Evolutionary conservation across 2,888 invertebrate genomes (phyloP).

Genomic region (Drosophila longiperda): DNA sequence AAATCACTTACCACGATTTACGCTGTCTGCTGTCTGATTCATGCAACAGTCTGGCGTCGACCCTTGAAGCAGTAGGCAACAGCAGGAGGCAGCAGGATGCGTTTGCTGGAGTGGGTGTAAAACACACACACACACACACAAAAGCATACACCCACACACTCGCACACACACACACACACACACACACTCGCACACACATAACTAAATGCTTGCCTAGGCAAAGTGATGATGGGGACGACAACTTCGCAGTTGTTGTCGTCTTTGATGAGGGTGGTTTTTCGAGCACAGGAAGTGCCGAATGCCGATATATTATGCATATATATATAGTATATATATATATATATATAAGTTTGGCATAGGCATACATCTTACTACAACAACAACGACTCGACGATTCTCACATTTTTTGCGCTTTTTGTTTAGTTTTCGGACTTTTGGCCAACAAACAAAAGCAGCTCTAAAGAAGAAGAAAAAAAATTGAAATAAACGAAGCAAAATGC

Average conservation of each 20-base stretch:
- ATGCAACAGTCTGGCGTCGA: constrained; percentile 74
- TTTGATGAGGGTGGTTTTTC: constrained; percentile 66
- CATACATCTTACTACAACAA: constrained; percentile 52
- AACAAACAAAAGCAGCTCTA: constrained; percentile 26
- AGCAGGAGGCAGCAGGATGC: constrained; percentile 61
- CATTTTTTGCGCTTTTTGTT: constrained; percentile 76
- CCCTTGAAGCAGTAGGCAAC: constrained; percentile 39
- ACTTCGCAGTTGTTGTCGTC: constrained; percentile 31
- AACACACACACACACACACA: constrained; percentile 16
- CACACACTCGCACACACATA: constrained; percentile 30
- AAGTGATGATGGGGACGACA: constrained; percentile 66
- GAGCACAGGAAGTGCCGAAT: constrained; percentile 77
- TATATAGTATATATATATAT: neutral
- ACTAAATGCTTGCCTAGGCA: constrained; percentile 38
- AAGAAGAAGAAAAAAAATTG: constrained; percentile 57
- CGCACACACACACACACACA: constrained; percentile 5
- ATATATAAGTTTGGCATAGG: constrained; percentile 50
- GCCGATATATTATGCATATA: constrained; percentile 69
- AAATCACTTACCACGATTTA: constrained; percentile 81
- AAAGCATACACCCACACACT: constrained; percentile 9
- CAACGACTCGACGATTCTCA: constrained; percentile 14
- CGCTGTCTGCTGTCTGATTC: constrained; percentile 81
- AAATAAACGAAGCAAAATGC: constrained; percentile 72
- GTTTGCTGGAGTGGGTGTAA: constrained; percentile 39
- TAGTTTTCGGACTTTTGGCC: constrained; percentile 73